Base-by-base conservation (phyloP, 2,888 invertebrate genomes). In the Heliconius sara region DNA sequence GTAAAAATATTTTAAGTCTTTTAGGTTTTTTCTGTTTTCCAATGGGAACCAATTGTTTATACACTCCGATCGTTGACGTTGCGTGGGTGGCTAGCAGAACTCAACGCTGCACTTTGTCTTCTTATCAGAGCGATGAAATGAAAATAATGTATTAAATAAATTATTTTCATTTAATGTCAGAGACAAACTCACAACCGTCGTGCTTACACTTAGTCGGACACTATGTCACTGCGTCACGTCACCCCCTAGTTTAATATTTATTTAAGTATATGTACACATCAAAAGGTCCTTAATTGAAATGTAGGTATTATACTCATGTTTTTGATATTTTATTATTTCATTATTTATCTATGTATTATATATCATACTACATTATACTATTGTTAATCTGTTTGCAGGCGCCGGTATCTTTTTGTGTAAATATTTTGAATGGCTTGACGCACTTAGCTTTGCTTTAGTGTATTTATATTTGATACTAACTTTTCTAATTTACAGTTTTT, bases 381-480 rank as follows among this genome's bases (percentile, higher is more conserved):
- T 81, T 85, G 72, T 84, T 79, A 83, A 83, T 85, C 82, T 86
- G 84, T 84, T 84, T 87, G 81, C 85, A 85, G 85, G 83, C 83
- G 77, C 84, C 82, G 77, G 81, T 82, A 78, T 83, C 67, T 47
- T 82, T 66, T 80, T 82, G 77, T 84, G 81, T 80, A 84, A 83
- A 83, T 81, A 82, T 83, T 80, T 67, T 84, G 83, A 82, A 81
- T 83, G 82, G 83, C 82, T 83, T 83, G 79, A 70, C 77, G 80
- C 74, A 81, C 67, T 80, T 70, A 73, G 83, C 82, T 83, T 82
- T 66, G 85, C 84, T 84, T 83, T 76, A 72, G 71, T 79, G 77
- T 77, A 63, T 63, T 47, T 68, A 39, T 68, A n/a, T 66, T 67
- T 39, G 10, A 65, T 47, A 66, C 47, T 72, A 72, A 30, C 52